These are phyloP conservation scores for Sebastes steindachneri DNA, from an alignment of 2,797 vertebrate species.

Conservation along the genomic window DNA sequence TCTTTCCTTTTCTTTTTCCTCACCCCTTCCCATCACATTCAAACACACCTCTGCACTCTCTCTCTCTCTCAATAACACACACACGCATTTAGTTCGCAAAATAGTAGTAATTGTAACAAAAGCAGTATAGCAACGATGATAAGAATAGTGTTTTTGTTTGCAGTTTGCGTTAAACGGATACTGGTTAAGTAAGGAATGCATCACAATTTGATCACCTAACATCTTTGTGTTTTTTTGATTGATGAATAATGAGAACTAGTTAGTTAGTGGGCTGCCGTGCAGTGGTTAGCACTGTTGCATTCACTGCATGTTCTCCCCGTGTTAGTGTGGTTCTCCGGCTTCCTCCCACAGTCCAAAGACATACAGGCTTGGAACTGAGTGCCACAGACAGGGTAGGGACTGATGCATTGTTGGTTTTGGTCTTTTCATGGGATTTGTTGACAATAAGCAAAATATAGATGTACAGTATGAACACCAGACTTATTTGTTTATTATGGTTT, in stretches of 20 bases:
- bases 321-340: no score
- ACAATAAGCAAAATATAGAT: neutral
- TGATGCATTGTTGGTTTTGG: neutral
- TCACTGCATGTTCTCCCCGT: no score
- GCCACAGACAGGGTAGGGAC: no score
- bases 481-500: neutral
- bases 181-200: no score
- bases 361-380: neutral
- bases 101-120: neutral
- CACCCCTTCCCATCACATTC: neutral
- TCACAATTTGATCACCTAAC: no score
- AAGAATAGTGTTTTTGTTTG: neutral
- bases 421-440: neutral
- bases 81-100: neutral
- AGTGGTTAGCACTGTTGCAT: no score
- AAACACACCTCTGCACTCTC: neutral
- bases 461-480: no score
- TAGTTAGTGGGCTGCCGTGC: no score
- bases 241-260: no score
- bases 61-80: neutral
- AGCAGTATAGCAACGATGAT: constrained; percentile 3
- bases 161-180: fast-evolving
- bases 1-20: neutral
- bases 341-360: no score
- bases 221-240: no score